Evolutionary conservation across 2,113 vertebrate species (phyloP), one percentile per base, ranked within the genome.

Genomic region (Syngnathus floridae): DNA sequence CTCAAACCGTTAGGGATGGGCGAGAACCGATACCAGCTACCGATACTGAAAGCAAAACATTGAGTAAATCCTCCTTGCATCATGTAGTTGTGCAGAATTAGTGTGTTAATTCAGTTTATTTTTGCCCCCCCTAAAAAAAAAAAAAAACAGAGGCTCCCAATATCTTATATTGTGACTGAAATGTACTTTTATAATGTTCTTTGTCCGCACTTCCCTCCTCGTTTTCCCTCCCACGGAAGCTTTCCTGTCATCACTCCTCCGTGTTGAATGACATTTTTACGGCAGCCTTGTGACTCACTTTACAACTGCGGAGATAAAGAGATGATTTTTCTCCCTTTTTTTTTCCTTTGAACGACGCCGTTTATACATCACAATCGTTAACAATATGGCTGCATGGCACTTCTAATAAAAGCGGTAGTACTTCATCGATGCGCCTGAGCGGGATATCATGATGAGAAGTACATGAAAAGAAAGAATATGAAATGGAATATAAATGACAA

Each of bases 291-390:
- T 67, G 49, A 70, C 48, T 26, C 43, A 58, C 62, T 74, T 76
- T 61, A 62, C 40, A 38, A 71, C 65, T 54, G 7, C 19, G 17
- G 5, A 46, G 68, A 67, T 65, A 56, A 64, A 65, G 49, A 66
- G 54, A 70, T 61, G 38, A 35, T 35, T 35, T 54, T 54, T n/a
- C n/a, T n/a, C n/a, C 8, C n/a, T 19, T 51, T 21, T 21, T 49
- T 11, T 22, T 52, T 40, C 46, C 52, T 66, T 63, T 58, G 43
- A 59, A 73, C 74, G 52, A 31, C 13, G 36, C 55, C 26, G 64
- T 48, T 17, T 64, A 69, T 67, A 66, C n/a, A 62, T 45, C 49
- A 56, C 58, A 51, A 26, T 37, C 64, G 67, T 82, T 69, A 75
- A 68, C 62, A 66, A 41, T 70, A 69, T 65, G 43, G 69, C 71